phyloP scores from a whole-genome alignment of 2,888 invertebrate genomes.

The Notocelia uddmanniana region DNA sequence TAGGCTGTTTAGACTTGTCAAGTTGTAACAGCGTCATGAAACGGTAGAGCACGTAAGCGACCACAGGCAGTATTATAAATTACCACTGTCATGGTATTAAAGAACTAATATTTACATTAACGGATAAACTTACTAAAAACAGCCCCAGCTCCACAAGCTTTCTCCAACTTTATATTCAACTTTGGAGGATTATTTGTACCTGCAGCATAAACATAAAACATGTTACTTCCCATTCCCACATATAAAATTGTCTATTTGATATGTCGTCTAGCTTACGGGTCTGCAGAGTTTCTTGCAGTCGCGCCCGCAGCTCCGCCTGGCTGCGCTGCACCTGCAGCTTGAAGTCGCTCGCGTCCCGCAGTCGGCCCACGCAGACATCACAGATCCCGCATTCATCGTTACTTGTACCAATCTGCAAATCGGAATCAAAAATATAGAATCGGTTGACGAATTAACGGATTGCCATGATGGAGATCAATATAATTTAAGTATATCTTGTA shows the following conservation, averaged over 20 bases:
- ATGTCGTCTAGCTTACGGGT: slow-evolving; percentile 47
- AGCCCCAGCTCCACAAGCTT: background rate
- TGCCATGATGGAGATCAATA: too few species aligned
- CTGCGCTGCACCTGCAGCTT: slow-evolving; percentile 70
- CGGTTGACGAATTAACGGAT: too few species aligned
- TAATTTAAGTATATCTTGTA: too few species aligned
- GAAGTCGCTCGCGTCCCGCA: slow-evolving; percentile 71
- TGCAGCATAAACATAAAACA: background rate
- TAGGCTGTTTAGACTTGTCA: too few species aligned
- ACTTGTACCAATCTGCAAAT: slow-evolving; percentile 29
- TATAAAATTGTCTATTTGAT: too few species aligned
- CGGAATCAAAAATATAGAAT: background rate
- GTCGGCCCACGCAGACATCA: slow-evolving; percentile 65
- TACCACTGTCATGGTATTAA: too few species aligned
- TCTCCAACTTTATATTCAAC: background rate
- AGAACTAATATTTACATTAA: background rate
- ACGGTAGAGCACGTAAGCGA: too few species aligned
- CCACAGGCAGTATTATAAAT: too few species aligned
- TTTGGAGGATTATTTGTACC: background rate
- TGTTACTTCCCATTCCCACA: background rate
- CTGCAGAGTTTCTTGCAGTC: slow-evolving; percentile 42
- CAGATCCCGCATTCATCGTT: slow-evolving; percentile 67
- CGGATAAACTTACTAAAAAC: background rate
- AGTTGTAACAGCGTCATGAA: too few species aligned
- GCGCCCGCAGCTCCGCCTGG: slow-evolving; percentile 61